Base-by-base conservation (phyloP, 2,113 vertebrate genomes). In the Balaeniceps rex region DNA sequence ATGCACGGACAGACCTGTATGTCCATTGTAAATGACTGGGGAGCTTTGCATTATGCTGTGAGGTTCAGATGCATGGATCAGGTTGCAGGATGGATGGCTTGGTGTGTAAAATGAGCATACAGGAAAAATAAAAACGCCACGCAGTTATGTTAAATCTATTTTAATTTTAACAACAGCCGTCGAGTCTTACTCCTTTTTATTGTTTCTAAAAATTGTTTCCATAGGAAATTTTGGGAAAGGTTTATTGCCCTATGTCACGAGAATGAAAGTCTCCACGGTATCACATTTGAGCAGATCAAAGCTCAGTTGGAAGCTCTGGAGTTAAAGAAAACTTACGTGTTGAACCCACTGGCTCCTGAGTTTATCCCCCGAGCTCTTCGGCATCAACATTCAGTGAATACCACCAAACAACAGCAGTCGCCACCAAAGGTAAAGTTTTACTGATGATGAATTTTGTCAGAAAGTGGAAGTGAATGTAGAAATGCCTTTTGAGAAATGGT, bases 211-310 rank as follows among this genome's bases (percentile, higher is more conserved):
- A 77, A 82, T 92, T 38, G 14, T 90, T 97, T 97, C 88, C 97
- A 1, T 97, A 99, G 99, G 97, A 99, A 99, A 98, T 99, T 99
- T 98, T 99, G 99, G 99, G 99, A 99, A 98, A 99, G 99, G 81
- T 99, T 99, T 98, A 99, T 99, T 98, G 99, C 99, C 94, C 98
- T 99, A 63, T 99, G 99, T 97, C 99, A 99, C 29, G 99, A 99
- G 97, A 99, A 99, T 76, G 96, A 98, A 47, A 99, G 99, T 96
- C 99, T 99, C 46, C 99, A 99, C 10, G 99, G 99, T 95, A 99
- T 99, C 98, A 99, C 99, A 19, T 99, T 99, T 91, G 99, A 99
- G 94, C 99, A 99, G 98, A 99, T 99, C 97, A 99, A 99, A 97
- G 98, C 99, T 97, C 99, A 99, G 98, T 97, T 99, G 97, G 99